A percentile compares a stretch with the other conserved stretches of the same genome.
Conservation (phyloP, 2,113 vertebrate species). For the Struthidea cinerea region DNA sequence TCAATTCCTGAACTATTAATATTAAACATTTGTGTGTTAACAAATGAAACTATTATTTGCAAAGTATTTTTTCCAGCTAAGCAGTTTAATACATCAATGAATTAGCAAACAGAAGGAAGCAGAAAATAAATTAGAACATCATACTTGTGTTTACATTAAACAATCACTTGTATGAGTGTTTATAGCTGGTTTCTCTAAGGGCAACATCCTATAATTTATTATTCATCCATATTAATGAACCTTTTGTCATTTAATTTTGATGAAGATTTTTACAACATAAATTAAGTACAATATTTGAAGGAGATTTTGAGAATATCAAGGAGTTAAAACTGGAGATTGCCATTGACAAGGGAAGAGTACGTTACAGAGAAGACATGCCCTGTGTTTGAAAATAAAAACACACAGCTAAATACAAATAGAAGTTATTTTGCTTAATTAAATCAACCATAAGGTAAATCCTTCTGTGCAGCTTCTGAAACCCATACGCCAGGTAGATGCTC, state of each 20-base stretch:
- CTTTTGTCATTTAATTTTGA: not conserved
- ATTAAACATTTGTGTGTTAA: slow-evolving; percentile 9
- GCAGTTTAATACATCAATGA: slow-evolving; percentile 1
- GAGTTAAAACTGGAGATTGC: not conserved
- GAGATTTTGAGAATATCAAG: not conserved
- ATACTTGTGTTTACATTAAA: slow-evolving; percentile 24
- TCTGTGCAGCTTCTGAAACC: not conserved
- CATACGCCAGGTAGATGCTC: not conserved
- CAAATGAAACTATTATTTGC: slow-evolving; percentile 51
- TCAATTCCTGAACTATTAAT: not conserved
- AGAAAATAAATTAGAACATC: slow-evolving; percentile 33
- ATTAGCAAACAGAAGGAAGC: slow-evolving; percentile 40
- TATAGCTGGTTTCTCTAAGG: not conserved
- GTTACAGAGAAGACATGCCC: not conserved
- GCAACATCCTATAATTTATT: not conserved
- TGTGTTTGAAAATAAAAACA: not conserved
- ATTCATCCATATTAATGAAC: slow-evolving; percentile 13
- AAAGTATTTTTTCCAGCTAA: not conserved
- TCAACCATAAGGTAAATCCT: not conserved
- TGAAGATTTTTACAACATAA: not conserved
- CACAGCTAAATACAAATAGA: not conserved
- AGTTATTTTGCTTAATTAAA: not conserved
- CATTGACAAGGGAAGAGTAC: not conserved
- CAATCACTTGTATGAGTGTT: not conserved
- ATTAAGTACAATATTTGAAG: not conserved